A percentile compares a stretch with the other conserved stretches of the same genome.
Conservation (phyloP, 2,113 vertebrate genomes). For the Platysteira castanea region DNA sequence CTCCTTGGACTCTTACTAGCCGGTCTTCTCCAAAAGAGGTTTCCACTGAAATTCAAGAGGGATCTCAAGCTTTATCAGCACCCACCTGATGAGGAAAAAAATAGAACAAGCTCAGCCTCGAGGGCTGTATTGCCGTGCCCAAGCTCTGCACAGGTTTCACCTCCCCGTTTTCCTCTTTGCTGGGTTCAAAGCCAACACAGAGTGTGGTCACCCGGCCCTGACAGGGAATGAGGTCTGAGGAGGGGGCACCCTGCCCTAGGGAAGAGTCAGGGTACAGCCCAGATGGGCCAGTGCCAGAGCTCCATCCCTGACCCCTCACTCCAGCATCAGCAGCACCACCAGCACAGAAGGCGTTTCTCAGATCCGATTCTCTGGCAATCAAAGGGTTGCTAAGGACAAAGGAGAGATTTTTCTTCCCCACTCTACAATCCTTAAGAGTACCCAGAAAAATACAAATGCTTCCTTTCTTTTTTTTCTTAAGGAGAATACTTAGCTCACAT, state of each 20-base stretch:
- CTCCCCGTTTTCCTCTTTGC: not conserved
- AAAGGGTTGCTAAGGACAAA: not conserved
- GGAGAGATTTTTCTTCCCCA: not conserved
- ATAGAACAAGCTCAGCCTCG: not conserved
- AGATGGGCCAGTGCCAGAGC: not conserved
- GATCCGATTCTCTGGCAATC: not conserved
- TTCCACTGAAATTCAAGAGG: not conserved
- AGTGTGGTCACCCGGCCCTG: too few species aligned
- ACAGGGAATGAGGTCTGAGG: not conserved
- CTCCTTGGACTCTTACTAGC: not conserved
- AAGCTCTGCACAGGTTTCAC: not conserved
- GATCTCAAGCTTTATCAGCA: not conserved
- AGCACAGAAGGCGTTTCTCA: not conserved
- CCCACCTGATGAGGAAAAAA: accelerated
- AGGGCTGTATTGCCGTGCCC: accelerated
- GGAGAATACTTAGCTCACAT: not conserved
- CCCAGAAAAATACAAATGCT: not conserved
- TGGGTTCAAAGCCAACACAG: not conserved
- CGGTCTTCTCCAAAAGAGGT: not conserved
- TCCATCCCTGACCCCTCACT: not conserved
- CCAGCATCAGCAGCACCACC: not conserved
- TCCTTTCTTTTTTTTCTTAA: not conserved
- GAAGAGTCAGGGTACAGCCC: not conserved
- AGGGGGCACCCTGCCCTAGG: not conserved
- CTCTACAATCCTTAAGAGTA: not conserved